Base-by-base conservation (phyloP, 2,113 vertebrate species). In the Delphinapterus leucas region DNA sequence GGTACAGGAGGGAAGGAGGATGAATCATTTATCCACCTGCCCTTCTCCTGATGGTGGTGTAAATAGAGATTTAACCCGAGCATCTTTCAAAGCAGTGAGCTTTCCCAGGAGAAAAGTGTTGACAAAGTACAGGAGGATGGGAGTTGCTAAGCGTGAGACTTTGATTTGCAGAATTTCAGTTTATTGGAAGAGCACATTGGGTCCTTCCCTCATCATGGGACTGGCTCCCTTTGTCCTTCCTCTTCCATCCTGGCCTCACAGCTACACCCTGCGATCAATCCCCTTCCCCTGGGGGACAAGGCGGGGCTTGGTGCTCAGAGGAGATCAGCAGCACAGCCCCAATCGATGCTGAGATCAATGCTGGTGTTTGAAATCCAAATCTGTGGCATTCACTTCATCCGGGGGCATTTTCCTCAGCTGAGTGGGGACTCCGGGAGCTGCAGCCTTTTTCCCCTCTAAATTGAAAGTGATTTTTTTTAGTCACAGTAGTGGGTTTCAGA, bases 401-500 rank as follows among this genome's bases (percentile, higher is more conserved):
- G 74, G 97, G 90, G 6, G 94, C 97, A 68, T 92, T 98, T 97
- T 97, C 93, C 94, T 97, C 95, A 15, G 83, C 97, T 33, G 74
- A 95, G 84, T 97, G 74, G 96, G 95, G 98, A 97, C 98, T 98
- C 98, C 95, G 95, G 98, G 84, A 96, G 88, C 96, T 90, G 49
- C 97, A 95, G 98, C 96, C 93, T 98, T 99, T 98, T 98, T 95
- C 98, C 98, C 96, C 93, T 98, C 98, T 97, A 98, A 98, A 98
- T 98, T 98, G 98, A 98, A 99, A 99, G 98, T 97, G 96, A 47
- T 98, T 97, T 98, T 98, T 98, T 82, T 76, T 86, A 95, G 98
- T 98, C 98, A 98, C 98, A 99, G 98, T 98, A 98, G 98, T 98
- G 97, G 98, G 94, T 90, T 98, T 99, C 98, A 98, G 98, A 98